Conservation (phyloP, 2,888 invertebrate species). For the Plagiodera versicolora region DNA sequence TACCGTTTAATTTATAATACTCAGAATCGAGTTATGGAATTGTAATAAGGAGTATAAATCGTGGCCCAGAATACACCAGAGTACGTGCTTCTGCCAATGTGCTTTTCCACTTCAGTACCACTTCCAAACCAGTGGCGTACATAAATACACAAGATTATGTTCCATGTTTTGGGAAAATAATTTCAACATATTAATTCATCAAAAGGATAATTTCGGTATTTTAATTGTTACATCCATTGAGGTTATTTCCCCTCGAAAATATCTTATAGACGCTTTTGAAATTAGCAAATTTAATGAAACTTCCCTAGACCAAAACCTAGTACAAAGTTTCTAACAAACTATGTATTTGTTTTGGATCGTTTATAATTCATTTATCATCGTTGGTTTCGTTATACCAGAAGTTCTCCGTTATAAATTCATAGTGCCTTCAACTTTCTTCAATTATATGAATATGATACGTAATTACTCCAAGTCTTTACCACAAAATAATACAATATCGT, state of each 20-base stretch:
- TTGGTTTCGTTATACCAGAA: background rate
- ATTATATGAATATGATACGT: too few species aligned
- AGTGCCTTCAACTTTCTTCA: background rate
- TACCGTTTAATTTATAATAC: slow-evolving; percentile 13
- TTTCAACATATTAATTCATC: too few species aligned
- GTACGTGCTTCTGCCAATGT: slow-evolving; percentile 5
- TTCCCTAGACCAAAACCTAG: slow-evolving; percentile 2
- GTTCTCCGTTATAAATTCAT: background rate
- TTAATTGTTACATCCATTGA: too few species aligned
- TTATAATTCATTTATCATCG: slow-evolving; percentile 1
- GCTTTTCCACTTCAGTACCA: background rate
- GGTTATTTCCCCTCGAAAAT: background rate
- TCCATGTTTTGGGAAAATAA: too few species aligned
- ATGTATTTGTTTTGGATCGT: slow-evolving; percentile 8
- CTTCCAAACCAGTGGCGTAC: background rate
- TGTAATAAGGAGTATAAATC: slow-evolving; percentile 12
- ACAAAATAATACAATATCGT: too few species aligned
- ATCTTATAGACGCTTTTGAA: background rate
- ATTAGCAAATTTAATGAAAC: background rate
- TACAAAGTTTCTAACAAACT: slow-evolving; percentile 1
- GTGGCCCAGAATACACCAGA: slow-evolving; percentile 4
- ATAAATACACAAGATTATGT: too few species aligned
- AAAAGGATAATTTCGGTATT: too few species aligned
- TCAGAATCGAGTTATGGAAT: slow-evolving; percentile 7
- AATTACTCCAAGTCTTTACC: too few species aligned